phyloP scores from a whole-genome alignment of 2,113 vertebrate species.

The Colius striatus region DNA sequence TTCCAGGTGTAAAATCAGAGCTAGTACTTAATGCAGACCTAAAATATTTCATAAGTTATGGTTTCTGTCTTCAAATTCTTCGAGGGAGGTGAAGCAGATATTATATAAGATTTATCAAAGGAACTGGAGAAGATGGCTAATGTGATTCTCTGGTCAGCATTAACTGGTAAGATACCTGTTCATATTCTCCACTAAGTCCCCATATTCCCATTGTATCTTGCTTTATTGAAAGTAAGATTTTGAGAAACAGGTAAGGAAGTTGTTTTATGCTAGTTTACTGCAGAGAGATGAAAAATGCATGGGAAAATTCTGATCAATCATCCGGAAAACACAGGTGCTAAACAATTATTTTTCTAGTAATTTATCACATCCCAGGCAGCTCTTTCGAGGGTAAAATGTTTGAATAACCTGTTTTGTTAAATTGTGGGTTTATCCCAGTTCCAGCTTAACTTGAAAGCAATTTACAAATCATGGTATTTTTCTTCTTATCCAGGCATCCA shows the following conservation, averaged over 20 bases:
- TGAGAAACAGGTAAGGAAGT: background rate
- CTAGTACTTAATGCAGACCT: background rate
- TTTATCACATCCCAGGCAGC: background rate
- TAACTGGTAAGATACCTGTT: background rate
- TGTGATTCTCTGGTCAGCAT: background rate
- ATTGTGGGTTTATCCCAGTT: background rate
- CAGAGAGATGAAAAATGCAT: background rate
- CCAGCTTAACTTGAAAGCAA: background rate
- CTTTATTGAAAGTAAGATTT: background rate
- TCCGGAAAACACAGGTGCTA: fast-evolving
- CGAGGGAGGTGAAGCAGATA: fast-evolving
- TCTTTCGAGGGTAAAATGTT: background rate
- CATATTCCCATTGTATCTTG: background rate
- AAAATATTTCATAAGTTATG: background rate
- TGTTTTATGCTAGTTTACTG: background rate
- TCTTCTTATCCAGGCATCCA: background rate
- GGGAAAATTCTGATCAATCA: background rate
- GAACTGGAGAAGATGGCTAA: background rate
- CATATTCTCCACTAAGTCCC: no score
- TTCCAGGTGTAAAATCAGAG: background rate
- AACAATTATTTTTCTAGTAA: background rate
- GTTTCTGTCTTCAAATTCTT: background rate
- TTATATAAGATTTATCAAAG: background rate
- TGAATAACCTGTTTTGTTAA: background rate
- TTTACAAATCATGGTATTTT: background rate